phyloP scores from a whole-genome alignment of 2,888 invertebrate genomes.

The Pristionchus fissidentatus region DNA sequence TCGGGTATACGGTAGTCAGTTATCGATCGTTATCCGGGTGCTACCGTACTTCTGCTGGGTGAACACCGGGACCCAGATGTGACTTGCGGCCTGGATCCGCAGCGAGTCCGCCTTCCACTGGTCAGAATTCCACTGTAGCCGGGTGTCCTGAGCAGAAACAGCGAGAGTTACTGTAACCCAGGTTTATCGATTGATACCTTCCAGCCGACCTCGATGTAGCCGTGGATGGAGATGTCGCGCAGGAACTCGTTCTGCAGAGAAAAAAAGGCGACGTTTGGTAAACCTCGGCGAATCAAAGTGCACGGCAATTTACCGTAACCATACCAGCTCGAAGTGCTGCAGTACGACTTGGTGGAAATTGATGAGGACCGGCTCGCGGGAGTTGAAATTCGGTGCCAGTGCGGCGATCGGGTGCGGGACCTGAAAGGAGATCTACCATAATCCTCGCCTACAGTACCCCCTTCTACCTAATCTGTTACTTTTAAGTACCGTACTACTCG shows the following conservation, averaged over 20 bases:
- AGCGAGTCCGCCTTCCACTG: constrained; percentile 71
- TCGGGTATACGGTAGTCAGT: background rate
- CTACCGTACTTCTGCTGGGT: constrained; percentile 62
- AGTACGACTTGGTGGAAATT: constrained; percentile 71
- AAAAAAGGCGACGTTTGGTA: background rate
- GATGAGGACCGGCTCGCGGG: constrained; percentile 64
- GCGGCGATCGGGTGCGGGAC: constrained; percentile 74
- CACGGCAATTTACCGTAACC: constrained; percentile 7
- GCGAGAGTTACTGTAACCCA: constrained; percentile 52
- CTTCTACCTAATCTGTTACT: no score
- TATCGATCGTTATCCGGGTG: background rate
- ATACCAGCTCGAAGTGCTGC: constrained; percentile 75
- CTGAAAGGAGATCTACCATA: constrained; percentile 58
- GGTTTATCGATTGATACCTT: background rate
- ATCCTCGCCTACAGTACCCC: constrained; percentile 9
- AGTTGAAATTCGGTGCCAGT: constrained; percentile 70
- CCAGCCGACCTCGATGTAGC: constrained; percentile 65
- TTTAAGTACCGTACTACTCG: no score
- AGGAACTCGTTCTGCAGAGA: constrained; percentile 71
- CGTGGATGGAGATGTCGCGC: constrained; percentile 71
- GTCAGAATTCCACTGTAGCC: constrained; percentile 64
- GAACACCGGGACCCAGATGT: constrained; percentile 73
- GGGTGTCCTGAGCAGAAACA: constrained; percentile 51
- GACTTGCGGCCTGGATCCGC: constrained; percentile 71
- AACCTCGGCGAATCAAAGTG: background rate